These are phyloP conservation scores for Drosophila differens DNA, from an alignment of 2,888 invertebrate genomes.

Conservation along the genomic window DNA sequence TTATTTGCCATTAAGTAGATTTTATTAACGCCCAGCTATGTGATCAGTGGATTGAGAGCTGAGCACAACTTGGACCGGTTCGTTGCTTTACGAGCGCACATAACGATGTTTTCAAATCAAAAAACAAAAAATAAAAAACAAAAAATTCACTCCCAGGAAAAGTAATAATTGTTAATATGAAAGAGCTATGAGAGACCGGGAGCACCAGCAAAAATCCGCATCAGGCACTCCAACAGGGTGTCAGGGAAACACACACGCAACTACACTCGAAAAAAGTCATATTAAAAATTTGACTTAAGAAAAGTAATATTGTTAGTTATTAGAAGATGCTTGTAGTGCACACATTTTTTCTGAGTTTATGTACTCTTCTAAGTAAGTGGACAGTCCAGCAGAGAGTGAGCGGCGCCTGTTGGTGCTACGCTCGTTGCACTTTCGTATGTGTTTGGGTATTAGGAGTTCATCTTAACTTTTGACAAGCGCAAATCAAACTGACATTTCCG, in stretches of 20 bases:
- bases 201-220: conserved; percentile 19
- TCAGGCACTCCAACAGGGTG: neutral
- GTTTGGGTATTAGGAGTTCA: conserved; percentile 81
- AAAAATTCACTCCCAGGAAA: conserved; percentile 59
- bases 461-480: conserved; percentile 81
- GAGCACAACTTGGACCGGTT: conserved; percentile 14
- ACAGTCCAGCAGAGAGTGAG: conserved; percentile 15
- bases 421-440: conserved; percentile 76
- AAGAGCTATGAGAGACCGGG: conserved; percentile 14
- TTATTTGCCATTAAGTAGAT: conserved; percentile 79
- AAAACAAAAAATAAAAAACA: conserved; percentile 18
- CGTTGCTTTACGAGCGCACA: conserved; percentile 62
- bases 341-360: neutral
- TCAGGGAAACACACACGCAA: conserved; percentile 27
- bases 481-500: conserved; percentile 83
- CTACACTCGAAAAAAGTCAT: conserved; percentile 4
- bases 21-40: conserved; percentile 60
- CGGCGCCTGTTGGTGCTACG: conserved; percentile 34
- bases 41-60: neutral
- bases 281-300: too few species aligned
- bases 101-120: conserved; percentile 59
- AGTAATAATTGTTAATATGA: conserved; percentile 61
- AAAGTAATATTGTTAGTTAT: neutral
- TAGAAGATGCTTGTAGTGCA: neutral
- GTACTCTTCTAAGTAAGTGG: neutral